phyloP scores from a whole-genome alignment of 2,113 vertebrate genomes.

The Rhinoptilus africanus region DNA sequence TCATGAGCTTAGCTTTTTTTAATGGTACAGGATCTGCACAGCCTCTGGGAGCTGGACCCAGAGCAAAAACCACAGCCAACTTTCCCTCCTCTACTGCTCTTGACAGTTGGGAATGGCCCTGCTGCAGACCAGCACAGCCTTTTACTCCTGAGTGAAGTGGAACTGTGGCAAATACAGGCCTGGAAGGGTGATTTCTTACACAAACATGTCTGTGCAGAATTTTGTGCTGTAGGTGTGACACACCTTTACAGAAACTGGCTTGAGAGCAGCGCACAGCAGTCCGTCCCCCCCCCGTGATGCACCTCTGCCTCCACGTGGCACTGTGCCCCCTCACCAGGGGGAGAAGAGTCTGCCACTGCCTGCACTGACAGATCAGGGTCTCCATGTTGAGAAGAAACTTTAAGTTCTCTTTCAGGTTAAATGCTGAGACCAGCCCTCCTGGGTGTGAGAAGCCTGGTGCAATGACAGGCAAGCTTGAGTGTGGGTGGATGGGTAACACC shows the following conservation, averaged over 20 bases:
- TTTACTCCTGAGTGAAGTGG: background rate
- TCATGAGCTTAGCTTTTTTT: constrained; percentile 26
- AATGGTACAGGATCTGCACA: background rate
- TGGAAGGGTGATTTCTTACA: background rate
- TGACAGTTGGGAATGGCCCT: background rate
- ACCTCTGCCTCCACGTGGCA: background rate
- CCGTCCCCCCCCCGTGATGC: too few species aligned
- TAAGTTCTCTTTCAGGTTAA: background rate
- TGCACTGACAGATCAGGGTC: background rate
- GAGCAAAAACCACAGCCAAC: constrained; percentile 1
- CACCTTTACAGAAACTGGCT: background rate
- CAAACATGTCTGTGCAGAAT: background rate
- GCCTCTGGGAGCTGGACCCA: constrained; percentile 7
- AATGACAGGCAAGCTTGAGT: background rate
- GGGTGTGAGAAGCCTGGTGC: background rate
- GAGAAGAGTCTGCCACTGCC: background rate
- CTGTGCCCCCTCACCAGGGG: background rate
- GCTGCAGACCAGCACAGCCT: background rate
- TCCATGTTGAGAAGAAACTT: background rate
- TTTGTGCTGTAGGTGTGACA: rapidly evolving
- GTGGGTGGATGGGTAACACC: background rate
- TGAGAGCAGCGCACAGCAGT: rapidly evolving
- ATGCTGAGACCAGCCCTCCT: background rate
- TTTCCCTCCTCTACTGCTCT: background rate
- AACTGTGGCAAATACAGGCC: background rate